Conservation (phyloP, 2,888 invertebrate species). For the Synanthedon tipuliformis region DNA sequence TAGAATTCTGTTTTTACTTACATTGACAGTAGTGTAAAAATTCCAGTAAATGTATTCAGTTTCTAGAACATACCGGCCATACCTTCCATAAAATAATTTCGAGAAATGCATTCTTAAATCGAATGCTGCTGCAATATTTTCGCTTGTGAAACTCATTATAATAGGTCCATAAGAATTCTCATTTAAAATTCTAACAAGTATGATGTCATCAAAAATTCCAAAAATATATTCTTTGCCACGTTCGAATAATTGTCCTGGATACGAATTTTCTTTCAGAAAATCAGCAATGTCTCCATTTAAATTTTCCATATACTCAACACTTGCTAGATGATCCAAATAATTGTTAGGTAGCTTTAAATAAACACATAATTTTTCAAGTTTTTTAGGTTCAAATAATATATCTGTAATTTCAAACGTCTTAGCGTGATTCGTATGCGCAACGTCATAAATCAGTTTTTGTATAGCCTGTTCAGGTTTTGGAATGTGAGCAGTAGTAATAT, state of each 20-base stretch:
- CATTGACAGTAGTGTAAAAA: constrained; percentile 39
- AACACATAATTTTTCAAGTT: constrained; percentile 16
- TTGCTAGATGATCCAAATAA: constrained; percentile 25
- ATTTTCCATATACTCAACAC: constrained; percentile 11
- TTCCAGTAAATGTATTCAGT: constrained; percentile 26
- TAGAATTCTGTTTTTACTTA: too few species aligned
- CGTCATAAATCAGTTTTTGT: constrained; percentile 24
- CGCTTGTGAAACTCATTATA: constrained; percentile 27
- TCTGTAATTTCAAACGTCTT: constrained; percentile 27
- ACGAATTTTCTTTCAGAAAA: constrained; percentile 23
- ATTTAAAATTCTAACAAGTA: constrained; percentile 27
- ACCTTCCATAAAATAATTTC: constrained; percentile 27
- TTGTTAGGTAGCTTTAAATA: constrained; percentile 36
- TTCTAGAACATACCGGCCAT: constrained; percentile 10
- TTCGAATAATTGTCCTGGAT: constrained; percentile 33
- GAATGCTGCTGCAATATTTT: constrained; percentile 23
- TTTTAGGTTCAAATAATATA: constrained; percentile 4
- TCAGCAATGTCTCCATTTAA: constrained; percentile 20
- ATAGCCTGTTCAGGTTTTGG: constrained; percentile 19
- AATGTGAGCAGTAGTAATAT: too few species aligned
- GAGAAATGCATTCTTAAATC: constrained; percentile 41
- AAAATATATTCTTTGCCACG: constrained; percentile 24
- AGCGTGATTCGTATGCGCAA: constrained; percentile 19
- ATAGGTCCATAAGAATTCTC: constrained; percentile 31
- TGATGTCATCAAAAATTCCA: constrained; percentile 23